Base-by-base conservation (phyloP, 2,113 vertebrate genomes). In the Callaeas wilsoni region DNA sequence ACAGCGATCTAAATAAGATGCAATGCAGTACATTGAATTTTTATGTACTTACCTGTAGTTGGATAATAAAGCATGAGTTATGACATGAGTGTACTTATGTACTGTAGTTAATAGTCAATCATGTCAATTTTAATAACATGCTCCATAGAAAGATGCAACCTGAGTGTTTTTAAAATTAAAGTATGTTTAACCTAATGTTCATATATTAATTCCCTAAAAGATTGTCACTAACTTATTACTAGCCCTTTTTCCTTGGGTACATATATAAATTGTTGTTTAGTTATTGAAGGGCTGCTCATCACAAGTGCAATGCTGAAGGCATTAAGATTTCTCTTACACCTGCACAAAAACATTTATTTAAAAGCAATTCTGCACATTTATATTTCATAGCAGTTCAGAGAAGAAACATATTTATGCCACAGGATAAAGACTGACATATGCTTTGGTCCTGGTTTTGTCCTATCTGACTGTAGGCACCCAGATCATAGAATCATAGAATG, bases 21-120 rank as follows among this genome's bases (percentile, higher is more conserved):
- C 86, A 95, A 81, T 93, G 60, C 20, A 62, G 70, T 56, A 80
- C 56, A 71, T 21, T 91, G 80, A 75, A 62, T 95, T 95, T 97
- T 96, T 96, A 96, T 92, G 91, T 89, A 92, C 90, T 74, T 95
- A 90, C 91, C 93, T 95, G 86, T 41, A 77, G 73, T 57, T 95
- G 67, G 69, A 88, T 91, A 94, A 88, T 94, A 96, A 96, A 95
- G 25, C 67, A 83, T 92, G 52, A 94, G 50, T 93, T 93, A 92
- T 76, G 77, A 71, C 65, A 79, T 19, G 16, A 79, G 63, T 49
- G 41, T 82, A 47, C 73, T 94, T 93, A 74, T 20, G 46, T 74
- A 85, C 53, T 80, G 74, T 59, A 79, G 83, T 93, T 95, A 96
- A 84, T 62, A 93, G 63, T 88, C 64, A 80, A 59, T 96, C 65